Base-by-base conservation (phyloP, 35 echinoderm and acorn worm genomes). In the Apostichopus japonicus region DNA sequence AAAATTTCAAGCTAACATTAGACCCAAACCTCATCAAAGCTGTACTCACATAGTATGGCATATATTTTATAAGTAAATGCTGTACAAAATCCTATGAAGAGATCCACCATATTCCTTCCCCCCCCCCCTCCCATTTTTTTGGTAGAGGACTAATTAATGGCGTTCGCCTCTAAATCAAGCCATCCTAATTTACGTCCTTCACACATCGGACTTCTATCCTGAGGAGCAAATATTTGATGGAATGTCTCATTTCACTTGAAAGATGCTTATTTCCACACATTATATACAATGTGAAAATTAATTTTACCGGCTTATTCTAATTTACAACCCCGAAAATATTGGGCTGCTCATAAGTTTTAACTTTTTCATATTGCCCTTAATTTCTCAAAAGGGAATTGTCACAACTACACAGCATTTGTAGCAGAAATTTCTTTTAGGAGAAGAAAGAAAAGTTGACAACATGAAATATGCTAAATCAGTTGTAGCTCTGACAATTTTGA, bases 401-500 rank as follows among this genome's bases (percentile, higher is more conserved):
- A 75, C 71, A 75, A 21, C 21, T 75, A 75, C 71, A n/a, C 17
- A 23, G 33, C 71, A 75, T 75, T 75, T 19, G 7, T 75, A 21
- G 71, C 16, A 75, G 71, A 75, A 15, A 15, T 67, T 75, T 75
- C 17, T 75, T n/a, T 75, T 75, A 19, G 71, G 71, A 6, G 21
- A 11, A 61, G 7, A 61, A 80, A 44, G 33, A 84, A 84, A 55
- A 84, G 56, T 84, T 84, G 54, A 57, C 54, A 58, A 57, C 17
- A 23, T 84, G 56, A 84, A 84, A 57, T 84, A 84, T 84, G 81
- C 81, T 84, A 55, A 84, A 58, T 55, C 81, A 84, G 81, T 58
- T 58, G 56, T 23, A 57, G 81, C 54, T 19, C 54, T 84, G 81
- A 84, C 81, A 84, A 84, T 55, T 54, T n/a, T 84, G 81, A 84